Conservation (phyloP, 2,113 vertebrate species). For the Zapornia atra region DNA sequence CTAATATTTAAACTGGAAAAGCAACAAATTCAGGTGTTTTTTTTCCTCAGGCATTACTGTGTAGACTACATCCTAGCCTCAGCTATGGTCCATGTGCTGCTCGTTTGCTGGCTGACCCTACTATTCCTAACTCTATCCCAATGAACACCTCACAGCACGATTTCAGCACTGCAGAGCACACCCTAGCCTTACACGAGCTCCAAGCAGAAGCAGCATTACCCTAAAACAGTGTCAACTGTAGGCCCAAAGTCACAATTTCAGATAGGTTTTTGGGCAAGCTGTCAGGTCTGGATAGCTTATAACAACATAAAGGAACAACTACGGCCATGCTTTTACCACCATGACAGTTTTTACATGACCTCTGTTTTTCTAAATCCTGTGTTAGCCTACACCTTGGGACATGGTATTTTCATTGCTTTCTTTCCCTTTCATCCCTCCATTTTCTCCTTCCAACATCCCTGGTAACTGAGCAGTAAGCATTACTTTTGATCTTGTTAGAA, state of each 20-base stretch:
- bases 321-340: neutral
- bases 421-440: neutral
- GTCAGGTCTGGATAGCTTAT: neutral
- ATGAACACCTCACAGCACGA: fast-evolving
- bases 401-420: neutral
- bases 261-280: neutral
- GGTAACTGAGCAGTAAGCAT: neutral
- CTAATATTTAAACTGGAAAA: neutral
- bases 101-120: neutral
- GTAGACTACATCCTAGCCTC: neutral
- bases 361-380: neutral
- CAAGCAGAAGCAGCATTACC: neutral
- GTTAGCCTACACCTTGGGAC: neutral
- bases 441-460: neutral
- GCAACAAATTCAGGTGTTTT: neutral
- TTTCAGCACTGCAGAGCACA: neutral
- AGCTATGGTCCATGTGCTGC: neutral
- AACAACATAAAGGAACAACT: neutral
- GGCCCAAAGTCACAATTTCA: neutral
- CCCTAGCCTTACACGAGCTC: neutral
- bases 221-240: neutral
- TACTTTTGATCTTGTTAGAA: neutral
- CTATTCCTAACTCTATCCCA: neutral
- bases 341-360: neutral
- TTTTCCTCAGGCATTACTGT: neutral